Base-by-base conservation (phyloP, 2,113 vertebrate genomes). In the Tiliqua scincoides region DNA sequence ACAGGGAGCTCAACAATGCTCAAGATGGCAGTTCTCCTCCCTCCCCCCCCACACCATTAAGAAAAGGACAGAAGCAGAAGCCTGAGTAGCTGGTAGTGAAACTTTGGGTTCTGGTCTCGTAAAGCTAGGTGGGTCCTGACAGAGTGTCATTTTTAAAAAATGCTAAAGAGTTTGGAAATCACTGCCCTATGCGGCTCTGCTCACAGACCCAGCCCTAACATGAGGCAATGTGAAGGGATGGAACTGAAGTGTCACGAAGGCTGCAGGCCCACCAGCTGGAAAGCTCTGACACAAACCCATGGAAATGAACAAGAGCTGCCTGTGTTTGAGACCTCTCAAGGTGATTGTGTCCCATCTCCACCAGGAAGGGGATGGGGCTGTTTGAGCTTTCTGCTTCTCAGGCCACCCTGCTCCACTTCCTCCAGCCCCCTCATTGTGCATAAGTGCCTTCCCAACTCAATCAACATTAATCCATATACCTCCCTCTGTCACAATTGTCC, bases 381-480 rank as follows among this genome's bases (percentile, higher is more conserved):
- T 59, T 15, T 37, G 32, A 48, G 30, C 2, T 25, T 30, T 40
- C 21, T 40, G 23, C 15, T 57, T 52, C 11, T 1, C 2, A 30
- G 18, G 17, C 35, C 27, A 25, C 17, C 25, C 4, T 63, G 37
- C 37, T 3, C 65, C n/a, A 27, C 27, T 43, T 32, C 17, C 11
- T 15, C 17, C 1, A 7, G 25, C 27, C 3, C 32, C 7, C 83
- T 43, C 74, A 20, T 71, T 43, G 81, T 79, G 82, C 82, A 59
- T 6, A 57, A 72, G 4, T 9, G 2, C 18, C 0, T n/a, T 54
- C 81, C 81, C 10, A 67, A 80, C 76, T 82, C 85, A 48, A 83
- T 73, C 59, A n/a, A 1, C 73, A 91, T 37, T 91, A 92, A 65
- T 37, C 79, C 27, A 0, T 2, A 27, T 84, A 74, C 71, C 82